Evolutionary conservation across 2,113 vertebrate genomes (phyloP), one percentile per base, ranked within the genome.

Genomic region (Caranx melampygus): DNA sequence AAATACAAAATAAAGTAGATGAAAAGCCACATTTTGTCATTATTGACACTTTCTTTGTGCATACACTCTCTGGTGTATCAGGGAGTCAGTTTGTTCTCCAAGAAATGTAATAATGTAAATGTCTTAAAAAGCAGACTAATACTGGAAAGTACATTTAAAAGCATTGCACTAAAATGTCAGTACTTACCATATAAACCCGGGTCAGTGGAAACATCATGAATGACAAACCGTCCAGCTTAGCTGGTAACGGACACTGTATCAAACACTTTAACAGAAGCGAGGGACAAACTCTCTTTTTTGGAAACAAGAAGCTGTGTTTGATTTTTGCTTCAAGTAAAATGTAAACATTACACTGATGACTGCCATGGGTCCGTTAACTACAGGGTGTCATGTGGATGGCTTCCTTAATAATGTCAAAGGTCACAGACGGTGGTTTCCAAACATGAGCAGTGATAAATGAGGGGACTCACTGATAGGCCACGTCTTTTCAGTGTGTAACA

Each of bases 391-490:
- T n/a, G 26, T 7, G 62, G 15, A 35, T 31, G 20, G 44, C 69
- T 75, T 78, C 61, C 13, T 70, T 54, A 51, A 57, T 60, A 26
- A 49, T 18, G 34, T 78, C 71, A 86, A 79, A 84, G 51, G 51
- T 78, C 45, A 72, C 13, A 55, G 4, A 42, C 26, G 20, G 8
- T 16, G 1, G 4, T 80, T 54, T 64, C 31, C 10, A 71, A 67
- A 73, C 47, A 73, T 31, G 16, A 31, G 26, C 42, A 80, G 72
- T 74, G 55, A 60, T 62, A 75, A 51, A 57, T 35, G n/a, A 72
- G 13, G 1, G n/a, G 16, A 35, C 21, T 61, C 52, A 31, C 4
- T 51, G 49, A 59, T 21, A 18, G 3, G 20, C 3, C 54, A 60
- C 20, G 6, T 40, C 2, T 44, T 59, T 31, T 18, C 65, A 26